Evolutionary conservation across 1,140 invertebrate genomes (phyloP), one percentile per base, ranked within the genome.

Genomic region (Trypoxylus dichotomus): DNA sequence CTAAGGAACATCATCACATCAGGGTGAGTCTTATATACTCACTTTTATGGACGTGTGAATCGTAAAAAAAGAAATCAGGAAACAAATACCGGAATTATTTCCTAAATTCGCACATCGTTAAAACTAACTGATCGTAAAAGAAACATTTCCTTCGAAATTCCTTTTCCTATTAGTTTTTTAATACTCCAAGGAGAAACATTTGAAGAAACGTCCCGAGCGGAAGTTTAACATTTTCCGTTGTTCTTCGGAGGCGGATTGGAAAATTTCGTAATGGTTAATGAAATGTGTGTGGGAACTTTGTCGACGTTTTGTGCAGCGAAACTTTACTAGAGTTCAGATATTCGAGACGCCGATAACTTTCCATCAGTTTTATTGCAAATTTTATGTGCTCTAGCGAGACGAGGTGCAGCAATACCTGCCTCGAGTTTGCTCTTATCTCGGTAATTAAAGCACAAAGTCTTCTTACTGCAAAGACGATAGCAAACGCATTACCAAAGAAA

Each of bases 351-450:
- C 60, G 60, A 68, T 68, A 29, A 68, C 60, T 68, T 68, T 68
- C 60, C 60, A 68, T 68, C 60, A 68, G 60, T 68, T 68, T 68
- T 68, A 68, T 68, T 68, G 60, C 24, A 68, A 68, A 68, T 68
- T 68, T 68, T 68, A 68, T 68, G 60, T 68, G 60, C 60, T 68
- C 27, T 15, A 21, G 7, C 27, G 24, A 29, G 60, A 29, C 60
- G 60, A 68, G 60, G 27, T 68, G 60, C 60, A 68, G 47, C 47
- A 54, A 54, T 54, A 54, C 47, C 47, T 54, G 47, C 15, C 7
- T 19, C 47, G 19, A 54, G 47, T 54, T 54, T 54, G 47, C 47
- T 15, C 47, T 54, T 54, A 54, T 54, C 47, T 54, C 15, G 19
- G 47, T 54, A 54, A 54, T 54, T 54, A 54, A 54, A 54, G 47